Percentiles rank a stretch among this genome's conserved stretches.
Evolutionary conservation across 2,113 vertebrate species (phyloP).

Genomic region (Pterocles orientalis): DNA sequence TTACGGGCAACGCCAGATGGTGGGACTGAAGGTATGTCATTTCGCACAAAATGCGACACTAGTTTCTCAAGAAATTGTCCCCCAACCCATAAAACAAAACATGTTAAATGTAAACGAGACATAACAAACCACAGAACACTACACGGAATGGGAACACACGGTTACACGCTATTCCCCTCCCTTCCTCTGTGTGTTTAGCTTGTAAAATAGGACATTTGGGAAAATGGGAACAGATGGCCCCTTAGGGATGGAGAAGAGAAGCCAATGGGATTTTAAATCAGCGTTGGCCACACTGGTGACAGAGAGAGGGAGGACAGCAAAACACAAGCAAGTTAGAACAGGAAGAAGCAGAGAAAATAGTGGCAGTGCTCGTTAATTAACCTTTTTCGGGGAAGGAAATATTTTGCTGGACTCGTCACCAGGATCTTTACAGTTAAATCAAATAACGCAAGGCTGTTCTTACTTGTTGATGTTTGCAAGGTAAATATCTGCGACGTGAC

Average conservation of each 20-base stretch:
- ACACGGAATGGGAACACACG: not conserved
- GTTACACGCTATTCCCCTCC: not conserved
- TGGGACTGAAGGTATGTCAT: not conserved
- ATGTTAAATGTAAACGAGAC: not conserved
- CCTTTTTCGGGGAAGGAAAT: not conserved
- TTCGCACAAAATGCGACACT: not conserved
- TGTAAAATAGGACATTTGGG: not conserved
- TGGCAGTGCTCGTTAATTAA: not conserved
- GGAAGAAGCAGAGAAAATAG: not conserved
- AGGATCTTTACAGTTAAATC: not conserved
- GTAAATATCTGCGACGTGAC: conserved; percentile 97
- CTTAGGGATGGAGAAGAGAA: not conserved
- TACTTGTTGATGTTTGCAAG: conserved; percentile 99
- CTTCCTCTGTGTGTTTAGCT: not conserved
- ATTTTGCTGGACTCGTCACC: not conserved
- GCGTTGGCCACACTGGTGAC: not conserved
- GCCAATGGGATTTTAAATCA: not conserved
- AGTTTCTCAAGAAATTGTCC: not conserved
- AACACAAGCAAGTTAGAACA: not conserved
- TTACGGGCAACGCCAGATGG: not conserved
- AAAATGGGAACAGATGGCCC: conserved; percentile 6
- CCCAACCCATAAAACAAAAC: not conserved
- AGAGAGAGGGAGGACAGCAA: not conserved
- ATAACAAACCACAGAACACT: not conserved
- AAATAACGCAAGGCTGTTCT: conserved; percentile 39